A percentile compares a stretch with the other conserved stretches of the same genome.
phyloP scores from a whole-genome alignment of 2,888 invertebrate genomes.

The Conus canariensis region DNA sequence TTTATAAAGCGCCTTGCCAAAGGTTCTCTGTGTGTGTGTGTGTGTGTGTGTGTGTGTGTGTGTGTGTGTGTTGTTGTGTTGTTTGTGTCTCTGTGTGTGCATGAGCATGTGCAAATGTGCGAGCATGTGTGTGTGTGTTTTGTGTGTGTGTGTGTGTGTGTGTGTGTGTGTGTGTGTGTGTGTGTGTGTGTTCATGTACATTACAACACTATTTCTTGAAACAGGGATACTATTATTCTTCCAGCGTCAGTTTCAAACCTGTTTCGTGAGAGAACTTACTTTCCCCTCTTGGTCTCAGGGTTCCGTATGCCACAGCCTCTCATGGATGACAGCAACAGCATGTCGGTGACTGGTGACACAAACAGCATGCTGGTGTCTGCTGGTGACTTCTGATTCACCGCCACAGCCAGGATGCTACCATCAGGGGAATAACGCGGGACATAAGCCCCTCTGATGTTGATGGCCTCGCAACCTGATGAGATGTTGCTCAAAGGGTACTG shows the following conservation, averaged over 20 bases:
- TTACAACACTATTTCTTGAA: too few species aligned
- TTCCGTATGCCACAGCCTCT: conserved; percentile 66
- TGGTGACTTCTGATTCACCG: conserved; percentile 73
- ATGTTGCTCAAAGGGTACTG: conserved; percentile 66
- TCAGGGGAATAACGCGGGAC: conserved; percentile 67
- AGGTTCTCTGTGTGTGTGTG: too few species aligned
- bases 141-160: not conserved
- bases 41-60: not conserved
- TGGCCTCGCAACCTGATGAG: conserved; percentile 62
- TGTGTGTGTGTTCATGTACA: too few species aligned
- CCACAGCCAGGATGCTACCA: conserved; percentile 74
- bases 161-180: not conserved
- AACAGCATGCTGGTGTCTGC: conserved; percentile 69
- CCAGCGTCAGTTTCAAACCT: too few species aligned
- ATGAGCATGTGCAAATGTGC: not conserved
- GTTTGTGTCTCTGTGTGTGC: not conserved
- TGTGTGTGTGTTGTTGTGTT: not conserved
- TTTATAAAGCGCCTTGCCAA: too few species aligned
- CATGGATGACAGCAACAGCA: conserved; percentile 68
- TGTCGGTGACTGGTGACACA: conserved; percentile 72
- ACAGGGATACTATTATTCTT: too few species aligned
- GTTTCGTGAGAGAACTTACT: conserved; percentile 47
- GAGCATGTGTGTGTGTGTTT: too few species aligned
- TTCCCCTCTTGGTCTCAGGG: conserved; percentile 58
- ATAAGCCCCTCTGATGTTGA: conserved; percentile 67